Conservation (phyloP, 1,140 invertebrate species). For the Daktulosphaira vitifoliae region DNA sequence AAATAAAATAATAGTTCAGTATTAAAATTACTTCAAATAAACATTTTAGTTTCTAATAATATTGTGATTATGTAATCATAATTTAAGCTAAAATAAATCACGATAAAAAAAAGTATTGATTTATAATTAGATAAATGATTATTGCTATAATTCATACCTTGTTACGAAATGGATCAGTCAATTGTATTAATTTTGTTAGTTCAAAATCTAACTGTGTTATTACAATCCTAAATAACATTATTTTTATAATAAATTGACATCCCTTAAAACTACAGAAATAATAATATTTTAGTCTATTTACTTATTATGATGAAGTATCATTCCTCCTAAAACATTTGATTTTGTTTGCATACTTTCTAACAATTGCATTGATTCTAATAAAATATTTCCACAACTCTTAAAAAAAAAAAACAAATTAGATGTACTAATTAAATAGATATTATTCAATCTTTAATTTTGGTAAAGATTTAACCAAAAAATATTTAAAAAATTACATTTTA, state of each 20-base stretch:
- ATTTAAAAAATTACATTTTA: background rate
- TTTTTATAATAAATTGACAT: constrained; percentile 30
- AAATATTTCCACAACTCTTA: constrained; percentile 69
- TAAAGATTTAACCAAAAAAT: constrained; percentile 6
- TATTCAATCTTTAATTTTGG: background rate
- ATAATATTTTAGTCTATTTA: constrained; percentile 45
- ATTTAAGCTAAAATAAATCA: background rate
- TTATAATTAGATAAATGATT: background rate
- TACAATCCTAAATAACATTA: constrained; percentile 55
- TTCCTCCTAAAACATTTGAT: constrained; percentile 63
- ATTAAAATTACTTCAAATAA: too few species aligned
- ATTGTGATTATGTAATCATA: too few species aligned
- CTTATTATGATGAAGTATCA: constrained; percentile 74
- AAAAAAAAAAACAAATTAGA: constrained; percentile 32
- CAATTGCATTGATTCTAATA: constrained; percentile 70
- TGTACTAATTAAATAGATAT: background rate
- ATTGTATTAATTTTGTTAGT: constrained; percentile 64
- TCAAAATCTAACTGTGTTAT: constrained; percentile 63
- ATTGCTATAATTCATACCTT: constrained; percentile 46
- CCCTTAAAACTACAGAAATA: background rate
- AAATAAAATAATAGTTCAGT: too few species aligned
- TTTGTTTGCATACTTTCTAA: constrained; percentile 65
- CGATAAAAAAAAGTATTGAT: too few species aligned
- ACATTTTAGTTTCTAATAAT: too few species aligned
- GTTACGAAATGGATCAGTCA: constrained; percentile 70